phyloP scores from a whole-genome alignment of 2,113 vertebrate species.

The Chloebia gouldiae region DNA sequence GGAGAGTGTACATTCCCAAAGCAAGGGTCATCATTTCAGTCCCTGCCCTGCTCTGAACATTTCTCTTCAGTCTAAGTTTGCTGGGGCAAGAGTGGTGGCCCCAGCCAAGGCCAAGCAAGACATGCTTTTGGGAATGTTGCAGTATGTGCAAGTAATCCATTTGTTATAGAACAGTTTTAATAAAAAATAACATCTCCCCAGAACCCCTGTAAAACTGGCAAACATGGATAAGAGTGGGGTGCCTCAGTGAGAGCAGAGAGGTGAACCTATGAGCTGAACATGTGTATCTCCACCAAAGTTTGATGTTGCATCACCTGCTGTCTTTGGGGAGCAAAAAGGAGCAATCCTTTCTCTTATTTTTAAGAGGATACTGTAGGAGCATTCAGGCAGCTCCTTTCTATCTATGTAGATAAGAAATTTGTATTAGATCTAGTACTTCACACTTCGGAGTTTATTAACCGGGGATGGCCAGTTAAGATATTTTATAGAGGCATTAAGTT shows the following conservation, averaged over 20 bases:
- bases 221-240: not conserved
- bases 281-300: not conserved
- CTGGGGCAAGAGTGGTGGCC: not conserved
- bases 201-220: not conserved
- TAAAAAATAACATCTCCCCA: not conserved
- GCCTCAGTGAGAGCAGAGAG: not conserved
- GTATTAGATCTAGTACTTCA: not conserved
- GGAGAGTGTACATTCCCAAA: not conserved
- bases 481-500: not conserved
- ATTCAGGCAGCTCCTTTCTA: not conserved
- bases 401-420: fast-evolving
- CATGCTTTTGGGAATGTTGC: not conserved
- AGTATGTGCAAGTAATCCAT: not conserved
- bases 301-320: not conserved
- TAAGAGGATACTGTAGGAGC: not conserved
- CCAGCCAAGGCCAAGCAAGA: not conserved
- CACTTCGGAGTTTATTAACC: not conserved
- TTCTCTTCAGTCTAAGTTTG: not conserved
- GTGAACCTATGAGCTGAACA: not conserved
- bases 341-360: not conserved
- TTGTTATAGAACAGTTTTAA: not conserved
- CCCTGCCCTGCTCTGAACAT: not conserved
- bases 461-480: not conserved
- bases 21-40: not conserved
- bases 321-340: not conserved